Conservation (phyloP, 2,113 vertebrate genomes). For the Podarcis muralis region DNA sequence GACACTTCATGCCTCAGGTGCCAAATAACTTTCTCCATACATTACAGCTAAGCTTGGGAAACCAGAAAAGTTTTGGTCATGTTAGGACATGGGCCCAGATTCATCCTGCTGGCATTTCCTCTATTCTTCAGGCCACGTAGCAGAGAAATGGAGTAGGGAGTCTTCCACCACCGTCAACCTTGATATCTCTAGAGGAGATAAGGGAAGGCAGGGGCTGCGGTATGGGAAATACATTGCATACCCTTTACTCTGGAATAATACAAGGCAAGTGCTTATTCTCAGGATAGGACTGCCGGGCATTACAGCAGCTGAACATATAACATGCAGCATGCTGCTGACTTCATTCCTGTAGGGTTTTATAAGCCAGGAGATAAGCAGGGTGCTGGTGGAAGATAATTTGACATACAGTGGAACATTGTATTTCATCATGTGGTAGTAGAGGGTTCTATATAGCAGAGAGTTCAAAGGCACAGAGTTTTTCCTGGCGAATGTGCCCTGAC, state of each 20-base stretch:
- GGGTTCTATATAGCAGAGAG: conserved; percentile 46
- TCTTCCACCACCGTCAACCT: neutral
- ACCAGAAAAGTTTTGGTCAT: neutral
- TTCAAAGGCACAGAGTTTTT: conserved; percentile 52
- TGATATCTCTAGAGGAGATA: neutral
- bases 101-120: neutral
- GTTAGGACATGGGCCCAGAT: neutral
- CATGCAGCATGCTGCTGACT: conserved; percentile 31
- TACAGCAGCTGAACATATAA: conserved; percentile 51
- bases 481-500: conserved; percentile 46
- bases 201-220: neutral
- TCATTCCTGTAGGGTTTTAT: conserved; percentile 31
- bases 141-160: neutral
- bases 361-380: neutral
- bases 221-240: neutral
- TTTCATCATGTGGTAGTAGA: conserved; percentile 49
- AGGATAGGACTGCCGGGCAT: conserved; percentile 33
- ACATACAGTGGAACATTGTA: conserved; percentile 50
- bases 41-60: neutral
- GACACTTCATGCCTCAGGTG: neutral
- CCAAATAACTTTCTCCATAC: neutral
- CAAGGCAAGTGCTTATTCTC: conserved; percentile 31
- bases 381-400: conserved; percentile 27
- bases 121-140: neutral
- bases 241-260: neutral